Conservation (phyloP, 2,113 vertebrate species). For the Pygoscelis adeliae region DNA sequence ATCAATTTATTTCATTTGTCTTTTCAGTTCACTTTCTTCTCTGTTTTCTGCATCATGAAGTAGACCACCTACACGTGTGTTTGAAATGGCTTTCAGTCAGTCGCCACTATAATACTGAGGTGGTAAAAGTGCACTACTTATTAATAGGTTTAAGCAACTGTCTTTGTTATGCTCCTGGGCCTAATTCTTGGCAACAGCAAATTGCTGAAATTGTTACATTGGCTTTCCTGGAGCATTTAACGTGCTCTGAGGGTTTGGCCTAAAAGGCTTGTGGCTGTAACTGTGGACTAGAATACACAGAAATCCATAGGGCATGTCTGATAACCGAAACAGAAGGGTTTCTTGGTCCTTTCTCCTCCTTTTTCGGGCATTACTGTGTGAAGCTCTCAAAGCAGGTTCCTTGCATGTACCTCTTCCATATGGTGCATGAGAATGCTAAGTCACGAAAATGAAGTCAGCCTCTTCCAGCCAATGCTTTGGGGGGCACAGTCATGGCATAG, state of each 20-base stretch:
- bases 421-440: background rate
- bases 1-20: background rate
- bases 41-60: background rate
- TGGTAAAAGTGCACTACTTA: background rate
- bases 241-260: background rate
- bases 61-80: background rate
- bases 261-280: background rate
- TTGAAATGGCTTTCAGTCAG: background rate
- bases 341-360: background rate
- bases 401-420: background rate
- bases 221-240: background rate
- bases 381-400: background rate
- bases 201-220: background rate
- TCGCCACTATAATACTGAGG: background rate
- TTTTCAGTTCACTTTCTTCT: background rate
- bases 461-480: background rate
- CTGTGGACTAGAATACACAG: background rate
- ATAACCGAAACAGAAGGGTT: background rate
- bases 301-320: background rate
- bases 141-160: background rate
- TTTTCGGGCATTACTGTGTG: background rate
- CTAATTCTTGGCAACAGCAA: background rate
- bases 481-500: background rate
- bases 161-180: slow-evolving; percentile 1
- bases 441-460: background rate